These are phyloP conservation scores for Heterocephalus glaber DNA, from an alignment of 2,113 vertebrate species.

Conservation along the genomic window DNA sequence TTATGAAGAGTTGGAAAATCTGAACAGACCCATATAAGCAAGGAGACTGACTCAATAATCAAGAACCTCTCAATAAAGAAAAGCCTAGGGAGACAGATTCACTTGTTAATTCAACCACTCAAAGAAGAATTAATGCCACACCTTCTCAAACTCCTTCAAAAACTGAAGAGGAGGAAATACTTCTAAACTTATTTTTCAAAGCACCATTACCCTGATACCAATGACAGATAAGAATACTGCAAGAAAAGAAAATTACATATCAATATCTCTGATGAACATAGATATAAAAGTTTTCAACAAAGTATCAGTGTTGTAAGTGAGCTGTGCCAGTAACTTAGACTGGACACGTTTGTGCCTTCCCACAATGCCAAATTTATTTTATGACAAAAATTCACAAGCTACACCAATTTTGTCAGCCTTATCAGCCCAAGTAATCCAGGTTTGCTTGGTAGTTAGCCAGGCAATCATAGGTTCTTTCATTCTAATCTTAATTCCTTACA, in stretches of 20 bases:
- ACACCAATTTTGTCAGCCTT: neutral
- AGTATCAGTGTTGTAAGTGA: neutral
- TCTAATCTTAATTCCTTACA: neutral
- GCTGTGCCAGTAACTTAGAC: neutral
- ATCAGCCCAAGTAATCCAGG: neutral
- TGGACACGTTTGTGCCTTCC: neutral
- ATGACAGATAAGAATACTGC: neutral
- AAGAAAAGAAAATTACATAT: neutral
- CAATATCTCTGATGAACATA: neutral
- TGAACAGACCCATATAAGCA: neutral
- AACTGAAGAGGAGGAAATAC: neutral
- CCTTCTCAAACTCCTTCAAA: neutral
- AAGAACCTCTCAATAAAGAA: constrained; percentile 1
- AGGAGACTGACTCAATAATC: neutral
- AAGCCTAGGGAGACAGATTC: neutral
- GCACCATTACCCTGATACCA: neutral
- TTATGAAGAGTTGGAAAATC: neutral
- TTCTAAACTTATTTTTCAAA: neutral
- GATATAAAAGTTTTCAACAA: neutral
- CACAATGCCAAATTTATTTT: neutral
- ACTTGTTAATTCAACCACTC: neutral
- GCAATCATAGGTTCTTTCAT: neutral
- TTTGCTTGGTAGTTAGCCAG: neutral
- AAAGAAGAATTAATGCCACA: neutral
- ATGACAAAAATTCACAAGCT: neutral